Evolutionary conservation across 2,888 invertebrate species (phyloP), one percentile per base, ranked within the genome.

Genomic region (Bedellia somnulentella): DNA sequence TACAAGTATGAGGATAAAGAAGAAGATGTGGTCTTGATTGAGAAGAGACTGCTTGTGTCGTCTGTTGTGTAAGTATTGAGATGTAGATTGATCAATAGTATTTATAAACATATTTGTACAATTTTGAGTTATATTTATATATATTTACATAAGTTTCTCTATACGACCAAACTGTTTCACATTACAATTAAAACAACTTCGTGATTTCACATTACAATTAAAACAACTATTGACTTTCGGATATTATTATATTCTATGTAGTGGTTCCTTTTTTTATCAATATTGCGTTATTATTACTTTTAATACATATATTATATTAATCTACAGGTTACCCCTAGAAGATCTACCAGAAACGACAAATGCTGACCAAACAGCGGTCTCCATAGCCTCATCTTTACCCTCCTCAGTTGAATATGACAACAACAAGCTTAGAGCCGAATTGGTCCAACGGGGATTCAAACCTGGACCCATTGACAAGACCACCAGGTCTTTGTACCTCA

Each of bases 401-500:
- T 50, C 80, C 1, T 79, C 81, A 0, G 54, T 83, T 14, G 81
- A 83, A 39, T 86, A 83, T 40, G 86, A 87, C 44, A 82, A 85
- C 10, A 80, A 82, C 37, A 77, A 79, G 0, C 57, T 91, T 2
- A 64, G 86, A 26, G 67, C 76, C 1, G 86, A 86, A 45, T 58
- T 93, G 21, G 75, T 80, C 0, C 57, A 64, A 5, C 67, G 82
- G 11, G 92, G 92, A 0, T 82, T 85, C 40, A 75, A 66, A 6
- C 86, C 89, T 0, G 94, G 94, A 0, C 94, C 94, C 2, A 86
- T 94, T 41, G 87, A 86, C 2, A 66, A 79, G 9, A 80, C 82
- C 2, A 94, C 93, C 0, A 86, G 88, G 41, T 79, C 81, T 1
- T 57, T 92, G 5, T 94, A 94, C 49, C 61, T 90, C 28, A 86